Percentiles rank a stretch among this genome's conserved stretches.
phyloP scores from a whole-genome alignment of 2,797 vertebrate species.

The Leptoclinus maculatus region DNA sequence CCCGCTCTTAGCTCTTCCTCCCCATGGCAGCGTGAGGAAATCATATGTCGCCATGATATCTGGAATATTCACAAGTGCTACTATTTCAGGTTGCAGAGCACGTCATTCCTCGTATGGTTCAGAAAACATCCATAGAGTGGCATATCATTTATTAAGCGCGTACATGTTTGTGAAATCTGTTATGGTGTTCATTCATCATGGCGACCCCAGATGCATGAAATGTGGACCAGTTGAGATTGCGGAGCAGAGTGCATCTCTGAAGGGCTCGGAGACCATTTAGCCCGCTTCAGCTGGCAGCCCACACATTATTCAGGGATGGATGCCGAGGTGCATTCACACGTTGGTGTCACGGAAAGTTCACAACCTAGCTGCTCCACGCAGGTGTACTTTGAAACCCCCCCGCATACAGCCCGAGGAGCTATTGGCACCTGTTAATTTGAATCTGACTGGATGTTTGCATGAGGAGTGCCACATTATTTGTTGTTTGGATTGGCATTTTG shows the following conservation, averaged over 20 bases:
- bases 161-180: conserved; percentile 47
- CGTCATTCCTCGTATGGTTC: not conserved
- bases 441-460: conserved; percentile 52
- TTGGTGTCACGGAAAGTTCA: conserved; percentile 77
- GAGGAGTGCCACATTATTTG: conserved; percentile 37
- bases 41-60: conserved; percentile 2
- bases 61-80: conserved; percentile 13
- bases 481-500: conserved; percentile 16
- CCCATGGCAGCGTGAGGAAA: not conserved
- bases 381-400: conserved; percentile 58
- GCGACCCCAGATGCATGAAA: conserved; percentile 42
- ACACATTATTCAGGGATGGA: conserved; percentile 77
- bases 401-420: conserved; percentile 29
- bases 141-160: conserved; percentile 46
- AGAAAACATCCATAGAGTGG: conserved; percentile 29
- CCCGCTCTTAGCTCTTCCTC: not conserved
- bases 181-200: conserved; percentile 33
- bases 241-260: conserved; percentile 61
- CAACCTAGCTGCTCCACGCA: conserved; percentile 53
- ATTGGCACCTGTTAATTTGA: conserved; percentile 64
- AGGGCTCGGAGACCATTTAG: conserved; percentile 64
- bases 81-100: conserved; percentile 12
- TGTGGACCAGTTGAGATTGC: conserved; percentile 52
- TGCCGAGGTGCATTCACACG: conserved; percentile 66
- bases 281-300: conserved; percentile 64